phyloP scores from a whole-genome alignment of 1,140 invertebrate genomes.

The Caenorhabditis brenneri region DNA sequence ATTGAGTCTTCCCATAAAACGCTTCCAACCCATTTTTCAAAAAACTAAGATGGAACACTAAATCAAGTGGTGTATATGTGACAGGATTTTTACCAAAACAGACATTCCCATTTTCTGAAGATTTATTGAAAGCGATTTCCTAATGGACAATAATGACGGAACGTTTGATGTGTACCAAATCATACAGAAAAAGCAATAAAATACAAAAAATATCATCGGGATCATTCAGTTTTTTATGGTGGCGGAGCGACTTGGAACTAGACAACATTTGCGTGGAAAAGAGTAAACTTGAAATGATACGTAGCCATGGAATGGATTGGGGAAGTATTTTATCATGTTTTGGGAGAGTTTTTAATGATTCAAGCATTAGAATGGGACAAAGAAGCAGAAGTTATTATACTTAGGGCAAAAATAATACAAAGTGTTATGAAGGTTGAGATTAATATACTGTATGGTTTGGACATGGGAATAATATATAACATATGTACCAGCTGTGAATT shows the following conservation, averaged over 20 bases:
- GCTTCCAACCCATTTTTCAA: background rate
- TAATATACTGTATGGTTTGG: background rate
- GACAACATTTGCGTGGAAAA: background rate
- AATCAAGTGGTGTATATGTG: background rate
- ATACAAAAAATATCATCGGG: background rate
- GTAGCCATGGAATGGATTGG: background rate
- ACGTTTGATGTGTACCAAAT: background rate
- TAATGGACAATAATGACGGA: background rate
- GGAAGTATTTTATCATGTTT: background rate
- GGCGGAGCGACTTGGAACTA: background rate
- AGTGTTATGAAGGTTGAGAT: background rate
- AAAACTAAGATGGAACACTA: background rate
- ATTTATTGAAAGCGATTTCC: slow-evolving; percentile 16
- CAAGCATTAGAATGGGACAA: background rate
- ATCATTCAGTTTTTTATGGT: background rate
- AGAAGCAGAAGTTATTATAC: background rate
- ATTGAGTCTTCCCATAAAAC: background rate
- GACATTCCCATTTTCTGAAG: background rate
- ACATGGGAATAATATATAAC: background rate
- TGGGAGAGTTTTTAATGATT: background rate
- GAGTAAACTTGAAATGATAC: background rate
- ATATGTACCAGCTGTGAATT: background rate
- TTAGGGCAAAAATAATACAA: background rate
- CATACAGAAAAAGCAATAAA: background rate
- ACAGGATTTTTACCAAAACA: background rate